phyloP scores from a whole-genome alignment of 1,140 invertebrate genomes.

The Phortica variegata region DNA sequence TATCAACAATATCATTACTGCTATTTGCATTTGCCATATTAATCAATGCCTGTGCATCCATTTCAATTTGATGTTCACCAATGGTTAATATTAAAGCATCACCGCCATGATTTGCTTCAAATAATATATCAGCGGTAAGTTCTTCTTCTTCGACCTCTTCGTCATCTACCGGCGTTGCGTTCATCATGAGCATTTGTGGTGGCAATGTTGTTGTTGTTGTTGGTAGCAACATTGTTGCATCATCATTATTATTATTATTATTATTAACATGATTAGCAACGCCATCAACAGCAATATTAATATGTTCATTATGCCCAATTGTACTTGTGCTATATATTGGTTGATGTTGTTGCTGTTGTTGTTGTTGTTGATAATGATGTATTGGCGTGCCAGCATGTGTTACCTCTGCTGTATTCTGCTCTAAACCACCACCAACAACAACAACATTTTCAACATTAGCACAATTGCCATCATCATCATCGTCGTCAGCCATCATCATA shows the following conservation, averaged over 20 bases:
- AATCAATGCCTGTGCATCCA: slow-evolving; percentile 34
- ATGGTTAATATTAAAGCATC: slow-evolving; percentile 31
- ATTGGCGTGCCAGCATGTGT: not conserved
- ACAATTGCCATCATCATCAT: not conserved
- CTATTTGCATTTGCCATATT: slow-evolving; percentile 35
- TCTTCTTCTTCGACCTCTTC: no score
- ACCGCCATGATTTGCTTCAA: slow-evolving; percentile 26
- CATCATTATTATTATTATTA: no score
- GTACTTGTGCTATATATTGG: not conserved
- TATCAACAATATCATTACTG: not conserved
- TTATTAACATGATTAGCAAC: no score
- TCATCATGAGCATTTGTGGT: no score
- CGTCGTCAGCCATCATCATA: not conserved
- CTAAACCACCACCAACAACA: not conserved
- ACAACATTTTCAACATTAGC: not conserved
- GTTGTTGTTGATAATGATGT: not conserved
- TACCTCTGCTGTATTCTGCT: not conserved
- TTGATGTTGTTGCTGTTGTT: slow-evolving; percentile 4
- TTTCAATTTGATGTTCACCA: slow-evolving; percentile 28
- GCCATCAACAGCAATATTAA: no score
- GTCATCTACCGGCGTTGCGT: no score
- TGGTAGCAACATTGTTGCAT: no score
- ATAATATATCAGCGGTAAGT: slow-evolving; percentile 15
- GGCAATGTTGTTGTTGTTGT: no score
- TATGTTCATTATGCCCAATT: slow-evolving; percentile 21